Percentiles rank a stretch among this genome's conserved stretches.
phyloP scores from a whole-genome alignment of 2,888 invertebrate species.

The Gandaritis pyraliata region DNA sequence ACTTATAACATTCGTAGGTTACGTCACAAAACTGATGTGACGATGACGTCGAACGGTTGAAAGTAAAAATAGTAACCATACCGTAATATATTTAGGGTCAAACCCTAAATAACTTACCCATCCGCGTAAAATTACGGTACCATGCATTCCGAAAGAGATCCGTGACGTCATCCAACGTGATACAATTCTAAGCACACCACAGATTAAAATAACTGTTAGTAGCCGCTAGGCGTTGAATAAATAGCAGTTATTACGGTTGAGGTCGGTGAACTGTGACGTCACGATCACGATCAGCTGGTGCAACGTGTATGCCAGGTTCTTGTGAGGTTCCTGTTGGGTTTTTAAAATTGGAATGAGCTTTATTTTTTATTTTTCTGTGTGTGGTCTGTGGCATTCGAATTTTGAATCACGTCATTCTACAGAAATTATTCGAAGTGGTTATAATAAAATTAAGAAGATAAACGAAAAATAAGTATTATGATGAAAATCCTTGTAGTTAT shows the following conservation, averaged over 20 bases:
- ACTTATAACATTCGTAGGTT: too few species aligned
- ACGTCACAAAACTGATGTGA: too few species aligned
- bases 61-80: constrained; percentile 19
- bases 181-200: constrained; percentile 28
- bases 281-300: constrained; percentile 77
- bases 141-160: constrained; percentile 25
- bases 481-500: constrained; percentile 12
- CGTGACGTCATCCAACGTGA: constrained; percentile 33
- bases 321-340: constrained; percentile 47
- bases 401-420: background rate
- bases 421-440: background rate
- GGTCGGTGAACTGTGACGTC: constrained; percentile 78
- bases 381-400: background rate
- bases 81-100: constrained; percentile 22
- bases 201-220: constrained; percentile 23
- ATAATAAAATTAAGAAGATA: background rate
- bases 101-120: constrained; percentile 23
- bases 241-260: constrained; percentile 42
- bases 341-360: constrained; percentile 44
- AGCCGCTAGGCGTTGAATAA: constrained; percentile 42
- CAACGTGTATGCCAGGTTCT: constrained; percentile 44
- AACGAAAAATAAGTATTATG: background rate
- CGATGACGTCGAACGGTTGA: background rate
- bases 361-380: constrained; percentile 6
- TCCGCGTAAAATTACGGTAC: constrained; percentile 34